Conservation (phyloP, 2,797 vertebrate genomes). For the Euthynnus affinis region DNA sequence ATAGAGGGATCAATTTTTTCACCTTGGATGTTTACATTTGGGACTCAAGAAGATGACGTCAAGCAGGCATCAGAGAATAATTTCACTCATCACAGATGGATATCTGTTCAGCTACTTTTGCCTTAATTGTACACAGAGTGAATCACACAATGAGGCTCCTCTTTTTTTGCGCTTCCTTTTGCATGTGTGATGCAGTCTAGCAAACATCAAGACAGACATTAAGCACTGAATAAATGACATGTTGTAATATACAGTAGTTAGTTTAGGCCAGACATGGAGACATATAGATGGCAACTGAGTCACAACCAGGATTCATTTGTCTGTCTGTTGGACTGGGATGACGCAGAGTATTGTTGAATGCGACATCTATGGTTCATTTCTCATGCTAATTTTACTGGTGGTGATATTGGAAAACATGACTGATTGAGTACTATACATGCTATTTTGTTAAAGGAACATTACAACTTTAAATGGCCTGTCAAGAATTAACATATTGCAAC, state of each 20-base stretch:
- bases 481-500: not conserved
- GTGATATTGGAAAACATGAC: conserved; percentile 4
- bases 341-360: conserved; percentile 17
- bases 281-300: not conserved
- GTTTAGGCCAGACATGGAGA: conserved; percentile 1
- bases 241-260: conserved; percentile 9
- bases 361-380: conserved; percentile 1
- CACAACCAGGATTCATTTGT: conserved; percentile 14
- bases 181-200: not conserved
- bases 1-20: conserved; percentile 9
- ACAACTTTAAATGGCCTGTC: conserved; percentile 1
- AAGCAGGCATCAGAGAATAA: conserved; percentile 18
- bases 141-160: conserved; percentile 7
- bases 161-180: conserved; percentile 5
- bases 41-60: conserved; percentile 23
- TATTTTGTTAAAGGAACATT: conserved; percentile 22
- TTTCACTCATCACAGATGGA: conserved; percentile 18
- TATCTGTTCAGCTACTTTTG: conserved; percentile 19
- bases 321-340: conserved; percentile 10
- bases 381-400: conserved; percentile 21
- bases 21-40: conserved; percentile 30
- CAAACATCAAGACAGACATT: conserved; percentile 1
- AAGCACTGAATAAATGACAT: not conserved
- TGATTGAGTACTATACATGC: conserved; percentile 2
- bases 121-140: conserved; percentile 13